Evolutionary conservation across 2,113 vertebrate species (phyloP).

Genomic region (Colossoma macropomum): DNA sequence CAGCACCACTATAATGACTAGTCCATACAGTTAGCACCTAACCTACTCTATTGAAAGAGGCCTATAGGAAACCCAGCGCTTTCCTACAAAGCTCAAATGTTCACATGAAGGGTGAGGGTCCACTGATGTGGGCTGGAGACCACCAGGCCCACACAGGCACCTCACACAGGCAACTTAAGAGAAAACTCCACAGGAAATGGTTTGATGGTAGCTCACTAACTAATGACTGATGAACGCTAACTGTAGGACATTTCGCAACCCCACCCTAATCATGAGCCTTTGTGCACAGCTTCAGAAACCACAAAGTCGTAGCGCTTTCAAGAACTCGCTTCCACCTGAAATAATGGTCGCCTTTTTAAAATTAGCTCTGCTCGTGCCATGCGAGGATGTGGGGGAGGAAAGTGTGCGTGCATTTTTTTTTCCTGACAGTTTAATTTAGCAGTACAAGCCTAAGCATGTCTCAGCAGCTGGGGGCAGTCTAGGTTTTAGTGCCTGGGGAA

Average conservation of each 20-base stretch:
- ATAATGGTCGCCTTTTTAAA: slow-evolving; percentile 47
- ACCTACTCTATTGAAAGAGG: not conserved
- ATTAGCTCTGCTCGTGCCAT: slow-evolving; percentile 31
- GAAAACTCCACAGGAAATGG: slow-evolving; percentile 41
- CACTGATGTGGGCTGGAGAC: slow-evolving; percentile 17
- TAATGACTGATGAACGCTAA: slow-evolving; percentile 38
- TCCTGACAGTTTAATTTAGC: slow-evolving; percentile 31
- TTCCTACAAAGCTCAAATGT: not conserved
- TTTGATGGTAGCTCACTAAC: slow-evolving; percentile 30
- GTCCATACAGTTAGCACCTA: not conserved
- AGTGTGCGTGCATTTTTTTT: slow-evolving; percentile 17
- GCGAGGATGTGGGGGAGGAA: slow-evolving; percentile 21
- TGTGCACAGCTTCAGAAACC: slow-evolving; percentile 6
- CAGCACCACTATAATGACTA: not conserved
- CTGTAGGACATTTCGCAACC: slow-evolving; percentile 24
- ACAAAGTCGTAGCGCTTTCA: slow-evolving; percentile 31
- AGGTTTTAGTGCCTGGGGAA: slow-evolving; percentile 56
- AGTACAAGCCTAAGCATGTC: slow-evolving; percentile 22
- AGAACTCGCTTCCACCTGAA: slow-evolving; percentile 58
- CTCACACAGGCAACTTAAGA: slow-evolving; percentile 35
- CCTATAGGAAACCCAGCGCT: not conserved
- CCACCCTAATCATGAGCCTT: not conserved
- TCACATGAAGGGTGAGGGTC: slow-evolving; percentile 25
- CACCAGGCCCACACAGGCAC: slow-evolving; percentile 16
- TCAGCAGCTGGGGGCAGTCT: slow-evolving; percentile 53